Percentiles rank a stretch among this genome's conserved stretches.
phyloP scores from a whole-genome alignment of 2,113 vertebrate species.

The Delphinapterus leucas region DNA sequence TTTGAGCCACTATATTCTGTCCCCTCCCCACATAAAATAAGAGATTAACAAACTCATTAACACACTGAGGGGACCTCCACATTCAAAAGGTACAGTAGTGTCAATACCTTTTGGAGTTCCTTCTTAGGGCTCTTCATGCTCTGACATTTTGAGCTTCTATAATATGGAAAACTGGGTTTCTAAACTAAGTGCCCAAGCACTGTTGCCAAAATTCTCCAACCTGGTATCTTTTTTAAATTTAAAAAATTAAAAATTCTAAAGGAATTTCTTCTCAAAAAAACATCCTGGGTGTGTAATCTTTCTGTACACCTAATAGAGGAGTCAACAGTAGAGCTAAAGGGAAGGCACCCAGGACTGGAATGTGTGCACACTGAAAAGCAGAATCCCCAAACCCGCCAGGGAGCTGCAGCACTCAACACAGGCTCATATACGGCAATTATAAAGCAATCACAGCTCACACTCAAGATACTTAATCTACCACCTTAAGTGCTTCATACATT shows the following conservation, averaged over 20 bases:
- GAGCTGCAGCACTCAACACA: accelerated
- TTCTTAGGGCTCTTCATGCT: neutral
- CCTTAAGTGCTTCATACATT: neutral
- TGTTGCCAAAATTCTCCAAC: neutral
- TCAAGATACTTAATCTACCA: neutral
- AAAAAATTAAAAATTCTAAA: neutral
- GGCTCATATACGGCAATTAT: accelerated
- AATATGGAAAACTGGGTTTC: neutral
- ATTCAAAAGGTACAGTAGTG: neutral
- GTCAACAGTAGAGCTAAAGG: too few relatives aligned
- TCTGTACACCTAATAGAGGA: too few relatives aligned
- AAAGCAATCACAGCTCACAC: neutral
- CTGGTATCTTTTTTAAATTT: neutral
- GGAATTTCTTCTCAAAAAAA: neutral
- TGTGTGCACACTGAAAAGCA: neutral
- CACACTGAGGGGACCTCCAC: too few relatives aligned
- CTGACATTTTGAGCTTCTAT: neutral
- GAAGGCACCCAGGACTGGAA: neutral
- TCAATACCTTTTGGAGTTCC: neutral
- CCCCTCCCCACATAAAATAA: neutral
- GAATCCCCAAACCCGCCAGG: neutral
- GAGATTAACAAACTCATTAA: neutral
- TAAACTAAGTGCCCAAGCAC: neutral
- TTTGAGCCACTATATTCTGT: neutral
- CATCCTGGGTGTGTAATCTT: neutral